Base-by-base conservation (phyloP, 2,888 invertebrate genomes). In the Caenorhabditis becei region DNA sequence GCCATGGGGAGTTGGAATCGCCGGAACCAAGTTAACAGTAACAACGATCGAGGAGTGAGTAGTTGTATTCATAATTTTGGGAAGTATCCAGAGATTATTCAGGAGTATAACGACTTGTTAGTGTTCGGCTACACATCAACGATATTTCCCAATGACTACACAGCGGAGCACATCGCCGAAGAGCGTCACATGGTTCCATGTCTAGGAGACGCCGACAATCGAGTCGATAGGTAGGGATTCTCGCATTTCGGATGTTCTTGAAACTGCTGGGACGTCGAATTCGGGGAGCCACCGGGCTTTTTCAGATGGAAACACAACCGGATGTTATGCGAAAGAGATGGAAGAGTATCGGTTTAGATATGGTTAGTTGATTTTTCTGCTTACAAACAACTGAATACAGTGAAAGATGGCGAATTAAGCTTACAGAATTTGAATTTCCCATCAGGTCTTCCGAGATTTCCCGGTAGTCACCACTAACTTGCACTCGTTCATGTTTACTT, bases 111-210 rank as follows among this genome's bases (percentile, higher is more conserved):
- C 14, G 83, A 77, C 35, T 72, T 89, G 5, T 61, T 85, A 10
- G 84, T 89, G 1, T 88, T 88, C 59, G 89, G 89, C 32, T 89
- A 89, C 70, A 54, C 88, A 1, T 87, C 82, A 0, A 82, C 83
- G 3, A 77, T 89, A 24, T 88, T 80, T 58, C 72, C 75, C 4
- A 70, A 83, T 53, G 83, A 83, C 44, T 72, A 83, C 11, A 67
- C 67, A 23, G 78, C 86, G 11, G 77, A 75, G n/a, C 63, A 63
- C 16, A 86, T 86, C 44, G 83, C 80, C n/a, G 87, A 85, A 77
- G 87, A 88, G 47, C 59, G 80, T 5, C 86, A 87, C 63, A 82
- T 88, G 67, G 86, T 88, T 32, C 77, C 87, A 10, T 89, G 89
- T 85, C 77, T 87, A 28, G 87, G 85, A 44, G 88, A 89, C 69